Evolutionary conservation across 2,797 vertebrate genomes (phyloP).

Genomic region (Enteromius thamalakanensis): DNA sequence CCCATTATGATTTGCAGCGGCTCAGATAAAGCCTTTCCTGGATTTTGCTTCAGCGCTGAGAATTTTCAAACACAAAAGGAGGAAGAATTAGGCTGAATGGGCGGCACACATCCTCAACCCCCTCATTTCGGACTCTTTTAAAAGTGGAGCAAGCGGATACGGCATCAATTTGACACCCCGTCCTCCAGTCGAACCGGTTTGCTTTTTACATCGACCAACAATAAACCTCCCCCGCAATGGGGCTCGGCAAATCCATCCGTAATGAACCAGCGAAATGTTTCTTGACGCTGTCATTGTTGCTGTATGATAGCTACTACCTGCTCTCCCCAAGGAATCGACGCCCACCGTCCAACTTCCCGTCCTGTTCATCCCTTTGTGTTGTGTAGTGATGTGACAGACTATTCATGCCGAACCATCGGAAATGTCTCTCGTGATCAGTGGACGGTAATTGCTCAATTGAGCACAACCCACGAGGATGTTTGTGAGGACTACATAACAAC

Average conservation of each 20-base stretch:
- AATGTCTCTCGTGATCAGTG: slow-evolving; percentile 37
- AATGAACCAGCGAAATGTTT: slow-evolving; percentile 31
- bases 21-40: slow-evolving; percentile 32
- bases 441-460: slow-evolving; percentile 47
- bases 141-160: slow-evolving; percentile 25
- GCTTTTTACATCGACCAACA: slow-evolving; percentile 31
- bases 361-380: slow-evolving; percentile 35
- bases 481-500: slow-evolving; percentile 24
- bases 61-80: slow-evolving; percentile 29
- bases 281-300: slow-evolving; percentile 24
- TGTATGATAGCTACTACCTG: slow-evolving; percentile 49
- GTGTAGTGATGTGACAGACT: slow-evolving; percentile 39
- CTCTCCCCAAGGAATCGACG: slow-evolving; percentile 19
- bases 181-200: slow-evolving; percentile 9
- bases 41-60: slow-evolving; percentile 30
- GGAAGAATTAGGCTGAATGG: slow-evolving; percentile 18
- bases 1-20: slow-evolving; percentile 13
- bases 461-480: slow-evolving; percentile 25
- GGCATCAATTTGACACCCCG: slow-evolving; percentile 28
- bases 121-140: slow-evolving; percentile 28
- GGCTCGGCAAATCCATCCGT: slow-evolving; percentile 22
- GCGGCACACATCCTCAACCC: slow-evolving; percentile 7
- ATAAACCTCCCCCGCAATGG: slow-evolving; percentile 26
- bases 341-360: slow-evolving; percentile 1
- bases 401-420: slow-evolving; percentile 35